Base-by-base conservation (phyloP, 2,888 invertebrate species). In the Galerucella pusilla region DNA sequence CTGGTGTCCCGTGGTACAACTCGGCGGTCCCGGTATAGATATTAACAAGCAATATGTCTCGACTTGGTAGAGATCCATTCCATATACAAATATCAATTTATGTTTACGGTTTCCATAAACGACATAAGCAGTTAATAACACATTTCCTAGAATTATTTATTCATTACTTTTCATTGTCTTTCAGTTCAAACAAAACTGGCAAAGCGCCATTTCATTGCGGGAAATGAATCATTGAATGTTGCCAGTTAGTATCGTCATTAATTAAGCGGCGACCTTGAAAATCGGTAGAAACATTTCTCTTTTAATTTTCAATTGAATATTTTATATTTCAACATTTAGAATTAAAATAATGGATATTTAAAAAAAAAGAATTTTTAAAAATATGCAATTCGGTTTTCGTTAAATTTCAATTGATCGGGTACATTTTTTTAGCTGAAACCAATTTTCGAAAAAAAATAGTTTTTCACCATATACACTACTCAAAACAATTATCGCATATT, bases 201-300 rank as follows among this genome's bases (percentile, higher is more conserved):
- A 71, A 28, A 65, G 9, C 7, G 71, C 71, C 71, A 65, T 63
- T 57, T 63, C 45, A 42, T 25, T 35, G 16, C n/a, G 14, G 28
- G 25, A 42, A 60, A 52, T 70, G 70, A 70, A 61, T 70, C 70
- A 70, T 57, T 16, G 25, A 46, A 49, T 25, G 67, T 52, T 54
- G 49, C 20, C 57, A 20, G n/a, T 57, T 57, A 57, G 20, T 20
- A 57, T 10, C 54, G 16, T 16, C 54, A 9, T 54, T 54, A 54
- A 9, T 16, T 16, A n/a, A 54, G 49, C 12, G n/a, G 14, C 16
- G n/a, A 20, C 6, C n/a, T 16, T 16, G 14, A 54, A n/a, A 42
- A 42, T 42, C 35, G 35, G 7, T 42, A 7, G 35, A 7, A 42
- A 9, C 35, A 42, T 42, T 42, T 42, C 6, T 42, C 7, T 42